Percentiles rank a stretch among this genome's conserved stretches.
Conservation (phyloP, 2,888 invertebrate genomes). For the Agonopterix alstromeriana region DNA sequence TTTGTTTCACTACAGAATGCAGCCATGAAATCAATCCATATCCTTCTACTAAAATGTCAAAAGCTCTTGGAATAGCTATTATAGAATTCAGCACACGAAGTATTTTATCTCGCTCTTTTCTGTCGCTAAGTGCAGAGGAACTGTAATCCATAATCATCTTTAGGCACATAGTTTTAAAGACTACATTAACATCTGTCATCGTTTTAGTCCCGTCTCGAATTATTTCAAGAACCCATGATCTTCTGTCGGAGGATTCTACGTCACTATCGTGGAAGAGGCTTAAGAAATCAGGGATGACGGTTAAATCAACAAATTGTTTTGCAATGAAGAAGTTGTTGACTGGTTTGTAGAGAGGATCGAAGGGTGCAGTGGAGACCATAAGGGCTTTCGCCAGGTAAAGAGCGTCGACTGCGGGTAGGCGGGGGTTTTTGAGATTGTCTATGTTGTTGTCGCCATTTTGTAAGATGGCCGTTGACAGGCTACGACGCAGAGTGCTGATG, state of each 20-base stretch:
- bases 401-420: conserved; percentile 78
- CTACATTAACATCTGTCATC: conserved; percentile 83
- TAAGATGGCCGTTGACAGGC: conserved; percentile 59
- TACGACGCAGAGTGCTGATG: conserved; percentile 80
- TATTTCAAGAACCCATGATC: conserved; percentile 87
- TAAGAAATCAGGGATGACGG: conserved; percentile 91
- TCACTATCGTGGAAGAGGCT: conserved; percentile 89
- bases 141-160: conserved; percentile 87
- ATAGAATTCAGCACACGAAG: conserved; percentile 80
- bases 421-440: conserved; percentile 45
- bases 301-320: conserved; percentile 85
- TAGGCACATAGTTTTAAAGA: conserved; percentile 84
- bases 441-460: conserved; percentile 18
- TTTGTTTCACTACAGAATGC: conserved; percentile 37
- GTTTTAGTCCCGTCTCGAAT: conserved; percentile 86
- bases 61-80: conserved; percentile 79
- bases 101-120: conserved; percentile 79
- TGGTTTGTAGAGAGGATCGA: conserved; percentile 84
- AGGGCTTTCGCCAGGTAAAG: conserved; percentile 84
- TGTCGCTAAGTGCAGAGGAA: conserved; percentile 78
- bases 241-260: conserved; percentile 80
- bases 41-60: conserved; percentile 79
- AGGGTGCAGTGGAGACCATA: conserved; percentile 84
- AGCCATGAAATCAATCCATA: conserved; percentile 86
- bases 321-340: conserved; percentile 87